These are phyloP conservation scores for Semaprochilodus insignis DNA, from an alignment of 2,797 vertebrate genomes.

Conservation along the genomic window DNA sequence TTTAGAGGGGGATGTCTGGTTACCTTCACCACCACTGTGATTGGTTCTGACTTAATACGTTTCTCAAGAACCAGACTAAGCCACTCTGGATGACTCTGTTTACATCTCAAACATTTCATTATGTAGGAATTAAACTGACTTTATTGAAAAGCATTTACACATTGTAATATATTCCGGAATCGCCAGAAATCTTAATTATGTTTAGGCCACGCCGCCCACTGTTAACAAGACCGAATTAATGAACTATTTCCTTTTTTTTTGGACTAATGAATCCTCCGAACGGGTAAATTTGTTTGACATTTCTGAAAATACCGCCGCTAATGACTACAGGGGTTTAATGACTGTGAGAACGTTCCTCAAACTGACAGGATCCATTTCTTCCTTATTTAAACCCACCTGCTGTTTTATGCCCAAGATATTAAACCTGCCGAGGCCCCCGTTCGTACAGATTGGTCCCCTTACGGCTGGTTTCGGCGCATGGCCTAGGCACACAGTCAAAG, in stretches of 20 bases:
- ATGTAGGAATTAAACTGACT: no score
- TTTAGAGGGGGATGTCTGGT: no score
- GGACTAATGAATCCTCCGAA: background rate
- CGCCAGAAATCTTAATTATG: no score
- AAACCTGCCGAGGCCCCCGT: background rate
- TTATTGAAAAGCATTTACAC: no score
- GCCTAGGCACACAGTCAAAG: background rate
- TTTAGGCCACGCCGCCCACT: no score
- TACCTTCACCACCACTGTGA: no score
- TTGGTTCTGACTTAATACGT: no score
- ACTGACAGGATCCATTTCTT: background rate
- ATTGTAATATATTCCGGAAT: no score
- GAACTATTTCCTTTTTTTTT: background rate
- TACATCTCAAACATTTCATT: no score
- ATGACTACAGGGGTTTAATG: background rate
- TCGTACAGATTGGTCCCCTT: background rate
- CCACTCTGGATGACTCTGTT: no score
- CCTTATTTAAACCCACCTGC: background rate
- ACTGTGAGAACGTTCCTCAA: background rate
- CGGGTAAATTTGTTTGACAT: background rate
- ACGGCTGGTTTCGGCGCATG: constrained; percentile 9
- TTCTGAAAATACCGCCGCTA: constrained; percentile 5
- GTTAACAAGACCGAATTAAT: no score
- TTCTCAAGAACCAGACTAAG: no score
- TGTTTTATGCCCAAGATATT: background rate